These are phyloP conservation scores for Axea sp. DNA, from an alignment of 2,888 invertebrate genomes.

Conservation along the genomic window DNA sequence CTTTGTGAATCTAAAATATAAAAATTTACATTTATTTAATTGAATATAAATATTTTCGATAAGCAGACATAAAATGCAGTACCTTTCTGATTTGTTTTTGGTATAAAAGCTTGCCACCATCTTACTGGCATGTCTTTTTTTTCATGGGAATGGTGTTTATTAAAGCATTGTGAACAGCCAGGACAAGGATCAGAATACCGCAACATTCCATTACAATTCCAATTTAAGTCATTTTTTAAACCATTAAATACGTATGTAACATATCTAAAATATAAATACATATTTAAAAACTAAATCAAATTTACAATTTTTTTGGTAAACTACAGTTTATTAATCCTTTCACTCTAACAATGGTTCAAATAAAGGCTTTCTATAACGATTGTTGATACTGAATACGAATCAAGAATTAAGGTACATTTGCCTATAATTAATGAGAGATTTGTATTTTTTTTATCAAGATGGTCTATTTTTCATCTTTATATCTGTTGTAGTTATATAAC, in stretches of 20 bases:
- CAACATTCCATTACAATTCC: conserved; percentile 87
- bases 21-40: too few species aligned
- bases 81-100: conserved; percentile 66
- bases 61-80: conserved; percentile 3
- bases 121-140: conserved; percentile 68
- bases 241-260: conserved; percentile 88
- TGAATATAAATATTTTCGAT: too few species aligned
- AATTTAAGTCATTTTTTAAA: conserved; percentile 83
- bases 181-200: conserved; percentile 88
- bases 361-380: too few species aligned
- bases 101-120: conserved; percentile 80
- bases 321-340: too few species aligned
- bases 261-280: conserved; percentile 79
- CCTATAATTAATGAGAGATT: too few species aligned
- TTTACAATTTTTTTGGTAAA: too few species aligned
- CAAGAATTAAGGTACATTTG: too few species aligned
- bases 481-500: too few species aligned
- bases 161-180: conserved; percentile 89
- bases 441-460: too few species aligned
- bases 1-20: conserved; percentile 41
- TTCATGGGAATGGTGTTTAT: conserved; percentile 74
- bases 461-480: too few species aligned
- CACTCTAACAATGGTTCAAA: too few species aligned
- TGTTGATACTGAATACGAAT: too few species aligned
- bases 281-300: neutral